Percentiles rank a stretch among this genome's conserved stretches.
phyloP scores from a whole-genome alignment of 2,113 vertebrate genomes.

The Prolemur simus region DNA sequence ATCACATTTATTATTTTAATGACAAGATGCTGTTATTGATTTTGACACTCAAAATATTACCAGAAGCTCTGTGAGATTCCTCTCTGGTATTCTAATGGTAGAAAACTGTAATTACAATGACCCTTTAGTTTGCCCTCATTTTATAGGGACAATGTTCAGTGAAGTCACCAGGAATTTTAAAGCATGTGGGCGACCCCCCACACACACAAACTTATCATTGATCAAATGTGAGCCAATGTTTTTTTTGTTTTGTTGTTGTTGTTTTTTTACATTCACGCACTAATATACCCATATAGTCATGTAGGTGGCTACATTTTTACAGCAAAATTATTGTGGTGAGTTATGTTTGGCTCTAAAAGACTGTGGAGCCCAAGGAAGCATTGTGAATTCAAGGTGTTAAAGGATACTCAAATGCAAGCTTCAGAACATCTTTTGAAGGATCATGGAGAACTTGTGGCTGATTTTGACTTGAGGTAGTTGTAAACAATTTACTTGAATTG shows the following conservation, averaged over 20 bases:
- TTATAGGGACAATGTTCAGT: background rate
- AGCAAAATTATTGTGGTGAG: background rate
- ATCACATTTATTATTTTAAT: slow-evolving; percentile 49
- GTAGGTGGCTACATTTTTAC: background rate
- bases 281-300: background rate
- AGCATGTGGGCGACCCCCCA: background rate
- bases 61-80: slow-evolving; percentile 25
- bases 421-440: background rate
- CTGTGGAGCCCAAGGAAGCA: background rate
- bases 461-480: background rate
- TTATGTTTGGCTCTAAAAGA: background rate
- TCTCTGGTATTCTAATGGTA: background rate
- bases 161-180: slow-evolving; percentile 64
- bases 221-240: background rate
- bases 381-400: background rate
- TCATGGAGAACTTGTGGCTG: background rate
- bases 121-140: background rate
- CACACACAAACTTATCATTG: background rate
- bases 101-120: slow-evolving; percentile 43
- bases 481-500: background rate
- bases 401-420: background rate
- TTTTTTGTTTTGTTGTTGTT: too few species aligned
- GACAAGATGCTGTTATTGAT: slow-evolving; percentile 23
- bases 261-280: background rate
- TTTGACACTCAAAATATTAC: slow-evolving; percentile 44